These are phyloP conservation scores for Verasper variegatus DNA, from an alignment of 2,113 vertebrate species.

Conservation along the genomic window DNA sequence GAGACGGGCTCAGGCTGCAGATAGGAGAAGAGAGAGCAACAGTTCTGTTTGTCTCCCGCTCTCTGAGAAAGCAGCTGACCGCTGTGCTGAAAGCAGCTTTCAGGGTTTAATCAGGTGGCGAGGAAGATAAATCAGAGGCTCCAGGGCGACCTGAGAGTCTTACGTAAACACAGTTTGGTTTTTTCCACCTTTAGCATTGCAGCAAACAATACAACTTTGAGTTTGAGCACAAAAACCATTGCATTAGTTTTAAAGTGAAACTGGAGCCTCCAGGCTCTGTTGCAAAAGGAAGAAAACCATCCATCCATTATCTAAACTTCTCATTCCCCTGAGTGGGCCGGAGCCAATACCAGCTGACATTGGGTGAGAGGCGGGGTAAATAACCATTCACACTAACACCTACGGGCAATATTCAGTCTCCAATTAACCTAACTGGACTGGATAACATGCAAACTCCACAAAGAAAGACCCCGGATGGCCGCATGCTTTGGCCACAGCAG, in stretches of 20 bases:
- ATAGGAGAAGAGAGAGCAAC: background rate
- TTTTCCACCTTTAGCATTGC: background rate
- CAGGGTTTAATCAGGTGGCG: slow-evolving; percentile 31
- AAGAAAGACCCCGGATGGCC: background rate
- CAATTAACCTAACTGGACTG: too few species aligned
- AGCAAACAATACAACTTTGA: background rate
- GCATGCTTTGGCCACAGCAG: too few species aligned
- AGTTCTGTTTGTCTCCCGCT: background rate
- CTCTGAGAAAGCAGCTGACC: background rate
- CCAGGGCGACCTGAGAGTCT: slow-evolving; percentile 5
- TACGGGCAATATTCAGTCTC: too few species aligned
- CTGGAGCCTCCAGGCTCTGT: background rate
- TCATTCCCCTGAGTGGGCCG: too few species aligned
- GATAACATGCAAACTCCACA: background rate
- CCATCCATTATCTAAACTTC: too few species aligned
- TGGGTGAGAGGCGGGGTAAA: too few species aligned
- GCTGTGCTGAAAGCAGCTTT: slow-evolving; percentile 1
- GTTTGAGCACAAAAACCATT: background rate
- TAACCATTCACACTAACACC: too few species aligned
- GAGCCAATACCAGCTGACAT: too few species aligned
- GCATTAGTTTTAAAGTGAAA: background rate
- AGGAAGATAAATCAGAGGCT: slow-evolving; percentile 14
- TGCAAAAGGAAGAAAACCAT: background rate
- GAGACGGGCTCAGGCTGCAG: background rate
- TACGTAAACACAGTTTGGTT: background rate